Base-by-base conservation (phyloP, 1,140 invertebrate genomes). In the Marisa cornuarietis region DNA sequence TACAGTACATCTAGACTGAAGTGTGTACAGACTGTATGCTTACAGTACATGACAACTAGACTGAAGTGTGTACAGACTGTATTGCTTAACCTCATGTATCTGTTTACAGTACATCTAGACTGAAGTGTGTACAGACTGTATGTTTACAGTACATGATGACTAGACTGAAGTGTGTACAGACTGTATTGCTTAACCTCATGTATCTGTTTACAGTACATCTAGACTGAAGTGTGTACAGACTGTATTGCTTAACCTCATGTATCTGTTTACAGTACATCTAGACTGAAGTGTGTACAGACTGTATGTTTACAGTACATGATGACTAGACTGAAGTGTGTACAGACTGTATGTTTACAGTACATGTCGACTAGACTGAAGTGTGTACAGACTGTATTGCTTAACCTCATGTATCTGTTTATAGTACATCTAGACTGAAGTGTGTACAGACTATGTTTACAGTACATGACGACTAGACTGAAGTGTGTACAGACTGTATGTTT, bases 41-140 rank as follows among this genome's bases (percentile, higher is more conserved):
- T 0, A 52, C 76, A 77, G 76, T 77, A 77, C 42, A 26, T 77
- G 49, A 63, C 54, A 0, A 2, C 65, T 20, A 16, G 51, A 1
- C 49, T 77, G 49, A 54, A 6, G 8, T 51, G 68, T 10, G 63
- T 77, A 3, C 42, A 68, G 0, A 68, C 65, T 52, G 63, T 51
- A 1, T 16, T 77, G n/a, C 49, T 77, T 31, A 77, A 77, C 76
- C 65, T 77, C 7, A 54, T 54, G n/a, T n/a, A n/a, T n/a, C n/a
- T n/a, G n/a, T 42, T 42, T 42, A 42, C 31, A 42, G 31, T 42
- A 0, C 31, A 42, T 6, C 31, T 42, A 42, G 31, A 42, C 31
- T 42, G 31, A 42, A 42, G 31, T 42, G 31, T n/a, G n/a, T 42
- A 6, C 31, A 42, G 31, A 42, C 31, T 42, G 31, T 42, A 6